Conservation (phyloP, 2,888 invertebrate species). For the Polyploca ridens region DNA sequence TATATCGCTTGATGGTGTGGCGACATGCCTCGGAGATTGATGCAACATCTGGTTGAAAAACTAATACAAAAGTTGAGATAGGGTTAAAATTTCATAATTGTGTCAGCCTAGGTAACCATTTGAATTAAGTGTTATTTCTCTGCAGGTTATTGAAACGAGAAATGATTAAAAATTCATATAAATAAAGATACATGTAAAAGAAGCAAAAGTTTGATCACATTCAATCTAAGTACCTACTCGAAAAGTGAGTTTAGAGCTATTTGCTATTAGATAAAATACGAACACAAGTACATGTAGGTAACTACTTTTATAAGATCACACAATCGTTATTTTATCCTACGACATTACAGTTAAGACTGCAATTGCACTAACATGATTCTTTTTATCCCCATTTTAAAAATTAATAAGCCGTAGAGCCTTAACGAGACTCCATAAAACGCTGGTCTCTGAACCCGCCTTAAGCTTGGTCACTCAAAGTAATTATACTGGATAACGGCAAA, state of each 20-base stretch:
- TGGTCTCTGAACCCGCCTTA: conserved; percentile 51
- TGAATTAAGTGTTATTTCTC: no score
- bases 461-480: conserved; percentile 56
- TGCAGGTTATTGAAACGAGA: no score
- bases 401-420: conserved; percentile 55
- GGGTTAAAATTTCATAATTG: no score
- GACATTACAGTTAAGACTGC: conserved; percentile 5
- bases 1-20: no score
- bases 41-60: background rate
- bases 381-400: conserved; percentile 40
- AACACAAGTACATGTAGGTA: background rate
- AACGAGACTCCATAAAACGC: conserved; percentile 56
- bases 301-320: background rate
- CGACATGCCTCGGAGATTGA: background rate
- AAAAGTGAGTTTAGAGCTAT: background rate
- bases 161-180: no score
- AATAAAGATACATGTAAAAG: no score
- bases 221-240: no score
- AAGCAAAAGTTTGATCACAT: no score
- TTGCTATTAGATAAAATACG: background rate
- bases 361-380: background rate
- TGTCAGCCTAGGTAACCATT: no score
- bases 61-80: background rate
- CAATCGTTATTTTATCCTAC: background rate
- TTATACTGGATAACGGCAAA: conserved; percentile 56